These are phyloP conservation scores for Pseudocheirus occidentalis DNA, from an alignment of 2,797 vertebrate species.

Conservation along the genomic window DNA sequence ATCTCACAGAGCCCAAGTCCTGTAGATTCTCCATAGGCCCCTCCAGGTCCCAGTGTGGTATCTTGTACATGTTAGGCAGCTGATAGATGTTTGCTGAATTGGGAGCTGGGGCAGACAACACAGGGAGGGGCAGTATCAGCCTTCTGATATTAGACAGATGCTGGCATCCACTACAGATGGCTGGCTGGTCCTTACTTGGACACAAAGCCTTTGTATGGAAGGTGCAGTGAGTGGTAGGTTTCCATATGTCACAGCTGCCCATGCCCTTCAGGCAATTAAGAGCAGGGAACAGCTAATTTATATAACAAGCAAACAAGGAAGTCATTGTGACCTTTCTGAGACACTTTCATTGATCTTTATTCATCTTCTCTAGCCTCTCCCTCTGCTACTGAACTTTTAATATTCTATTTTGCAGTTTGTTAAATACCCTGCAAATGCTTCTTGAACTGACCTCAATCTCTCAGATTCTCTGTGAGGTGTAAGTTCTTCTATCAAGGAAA, in stretches of 20 bases:
- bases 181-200: background rate
- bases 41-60: background rate
- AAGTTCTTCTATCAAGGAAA: background rate
- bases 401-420: background rate
- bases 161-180: background rate
- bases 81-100: background rate
- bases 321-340: background rate
- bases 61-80: background rate
- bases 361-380: background rate
- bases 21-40: background rate
- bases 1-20: background rate
- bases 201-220: background rate
- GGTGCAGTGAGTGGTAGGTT: background rate
- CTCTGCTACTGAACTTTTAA: background rate
- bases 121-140: background rate
- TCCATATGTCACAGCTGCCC: background rate
- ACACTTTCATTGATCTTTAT: background rate
- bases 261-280: background rate
- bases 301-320: background rate
- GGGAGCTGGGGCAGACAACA: background rate
- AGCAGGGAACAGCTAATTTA: background rate
- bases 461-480: conserved; percentile 33
- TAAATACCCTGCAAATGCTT: background rate
- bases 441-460: background rate
- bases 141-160: background rate